Conservation (phyloP, 2,113 vertebrate genomes). For the Origma solitaria region DNA sequence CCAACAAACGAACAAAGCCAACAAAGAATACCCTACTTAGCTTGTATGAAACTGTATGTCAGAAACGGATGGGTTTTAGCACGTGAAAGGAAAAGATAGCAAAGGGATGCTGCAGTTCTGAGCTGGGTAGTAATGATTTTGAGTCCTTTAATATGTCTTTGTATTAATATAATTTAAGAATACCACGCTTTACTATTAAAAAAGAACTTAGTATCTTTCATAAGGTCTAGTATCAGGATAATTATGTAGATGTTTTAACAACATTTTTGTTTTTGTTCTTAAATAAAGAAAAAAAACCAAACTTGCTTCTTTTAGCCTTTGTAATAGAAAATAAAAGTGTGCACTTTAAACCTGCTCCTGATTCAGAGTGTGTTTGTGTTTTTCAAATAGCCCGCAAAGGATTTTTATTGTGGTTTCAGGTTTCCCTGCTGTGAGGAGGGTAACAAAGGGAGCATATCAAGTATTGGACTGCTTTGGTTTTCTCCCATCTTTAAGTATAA, state of each 20-base stretch:
- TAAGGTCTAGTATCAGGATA: constrained; percentile 79
- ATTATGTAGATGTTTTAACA: constrained; percentile 82
- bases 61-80: neutral
- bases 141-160: constrained; percentile 76
- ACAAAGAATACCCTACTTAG: neutral
- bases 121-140: constrained; percentile 62
- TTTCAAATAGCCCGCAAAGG: neutral
- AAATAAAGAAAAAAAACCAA: constrained; percentile 66
- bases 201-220: constrained; percentile 71
- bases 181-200: constrained; percentile 84
- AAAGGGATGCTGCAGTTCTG: constrained; percentile 70
- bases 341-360: constrained; percentile 68
- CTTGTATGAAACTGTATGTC: constrained; percentile 45
- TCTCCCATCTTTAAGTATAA: neutral
- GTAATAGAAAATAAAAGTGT: constrained; percentile 76
- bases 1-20: neutral
- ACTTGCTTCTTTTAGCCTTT: constrained; percentile 77
- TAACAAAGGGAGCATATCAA: neutral
- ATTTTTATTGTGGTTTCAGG: neutral
- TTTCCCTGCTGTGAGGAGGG: neutral
- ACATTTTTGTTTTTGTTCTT: constrained; percentile 74
- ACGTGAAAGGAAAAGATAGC: neutral
- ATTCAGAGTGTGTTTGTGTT: neutral
- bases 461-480: neutral
- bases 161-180: constrained; percentile 80